Base-by-base conservation (phyloP, 2,888 invertebrate species). In the Dynastes tityus region DNA sequence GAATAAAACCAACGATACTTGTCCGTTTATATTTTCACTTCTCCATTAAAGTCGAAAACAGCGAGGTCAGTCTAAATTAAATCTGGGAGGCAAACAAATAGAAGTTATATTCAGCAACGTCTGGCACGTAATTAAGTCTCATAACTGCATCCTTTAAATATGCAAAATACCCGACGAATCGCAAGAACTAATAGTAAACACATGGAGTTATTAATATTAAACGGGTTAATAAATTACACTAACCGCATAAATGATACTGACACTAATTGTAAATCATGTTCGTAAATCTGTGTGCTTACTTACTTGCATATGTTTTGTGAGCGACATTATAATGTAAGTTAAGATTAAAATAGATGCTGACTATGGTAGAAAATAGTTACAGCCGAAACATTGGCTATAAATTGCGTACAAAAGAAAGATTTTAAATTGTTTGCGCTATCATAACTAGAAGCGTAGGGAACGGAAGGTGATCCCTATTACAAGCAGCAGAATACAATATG, bases 151-250 rank as follows among this genome's bases (percentile, higher is more conserved):
- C 45, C 45, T 22, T 74, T 40, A 61, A 61, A 74, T 27, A 55
- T 29, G 61, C 73, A 63, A 61, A 74, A 74, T 63, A 61, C 61
- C 45, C 13, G 32, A 22, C 27, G 61, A 40, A 22, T 61, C 40
- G 61, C 61, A 74, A 61, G 61, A 61, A 74, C 22, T 74, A 61
- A 74, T 45, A 45, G 58, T 61, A 74, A 74, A 63, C 73, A 74
- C 73, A 63, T 63, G 73, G 63, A 8, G 63, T 61, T 74, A 74
- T 74, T 74, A 74, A 74, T 74, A 74, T 61, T 74, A 74, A 74
- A 40, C 45, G 13, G 45, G 61, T 61, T 45, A 61, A 74, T 74
- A 74, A 61, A 74, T 74, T 61, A 22, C 27, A 40, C 61, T 61
- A 73, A 74, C 73, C 45, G 73, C 61, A 61, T 74, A 61, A 74